Percentiles rank a stretch among this genome's conserved stretches.
Evolutionary conservation across 1,140 invertebrate genomes (phyloP).

Genomic region (Papilio helenus): DNA sequence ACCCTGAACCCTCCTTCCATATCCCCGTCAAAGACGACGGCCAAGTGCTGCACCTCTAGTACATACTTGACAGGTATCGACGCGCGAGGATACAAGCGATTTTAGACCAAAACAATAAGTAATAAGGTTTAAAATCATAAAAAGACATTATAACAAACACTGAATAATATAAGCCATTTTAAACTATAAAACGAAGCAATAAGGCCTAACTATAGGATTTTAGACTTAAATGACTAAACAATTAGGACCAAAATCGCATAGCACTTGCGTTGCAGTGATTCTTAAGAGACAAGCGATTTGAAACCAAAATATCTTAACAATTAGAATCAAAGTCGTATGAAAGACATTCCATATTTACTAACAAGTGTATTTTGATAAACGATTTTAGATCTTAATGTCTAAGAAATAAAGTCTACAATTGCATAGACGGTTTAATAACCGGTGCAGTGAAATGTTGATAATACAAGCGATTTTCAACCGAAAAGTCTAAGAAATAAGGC

Average conservation of each 20-base stretch:
- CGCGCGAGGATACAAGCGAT: slow-evolving; percentile 73
- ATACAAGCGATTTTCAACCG: background rate
- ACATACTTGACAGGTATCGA: slow-evolving; percentile 78
- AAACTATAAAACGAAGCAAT: background rate
- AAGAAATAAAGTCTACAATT: background rate
- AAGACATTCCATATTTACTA: background rate
- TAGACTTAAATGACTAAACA: slow-evolving; percentile 3
- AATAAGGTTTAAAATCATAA: slow-evolving; percentile 41
- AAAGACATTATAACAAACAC: slow-evolving; percentile 39
- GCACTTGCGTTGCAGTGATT: slow-evolving; percentile 31
- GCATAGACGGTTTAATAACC: no score
- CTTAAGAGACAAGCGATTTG: background rate
- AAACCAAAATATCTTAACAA: background rate
- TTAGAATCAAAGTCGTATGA: background rate
- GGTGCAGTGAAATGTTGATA: background rate
- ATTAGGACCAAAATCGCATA: slow-evolving; percentile 38
- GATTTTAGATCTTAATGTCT: background rate
- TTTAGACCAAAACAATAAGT: slow-evolving; percentile 23
- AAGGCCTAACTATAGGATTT: background rate
- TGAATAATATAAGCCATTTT: background rate
- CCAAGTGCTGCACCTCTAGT: slow-evolving; percentile 80
- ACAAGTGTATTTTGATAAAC: background rate
- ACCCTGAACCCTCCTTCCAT: slow-evolving; percentile 52
- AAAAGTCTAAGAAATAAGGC: background rate
- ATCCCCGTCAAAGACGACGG: slow-evolving; percentile 76